A percentile compares a stretch with the other conserved stretches of the same genome.
These are phyloP conservation scores for Propithecus deckenii DNA, from an alignment of 2,797 vertebrate species.

Conservation along the genomic window DNA sequence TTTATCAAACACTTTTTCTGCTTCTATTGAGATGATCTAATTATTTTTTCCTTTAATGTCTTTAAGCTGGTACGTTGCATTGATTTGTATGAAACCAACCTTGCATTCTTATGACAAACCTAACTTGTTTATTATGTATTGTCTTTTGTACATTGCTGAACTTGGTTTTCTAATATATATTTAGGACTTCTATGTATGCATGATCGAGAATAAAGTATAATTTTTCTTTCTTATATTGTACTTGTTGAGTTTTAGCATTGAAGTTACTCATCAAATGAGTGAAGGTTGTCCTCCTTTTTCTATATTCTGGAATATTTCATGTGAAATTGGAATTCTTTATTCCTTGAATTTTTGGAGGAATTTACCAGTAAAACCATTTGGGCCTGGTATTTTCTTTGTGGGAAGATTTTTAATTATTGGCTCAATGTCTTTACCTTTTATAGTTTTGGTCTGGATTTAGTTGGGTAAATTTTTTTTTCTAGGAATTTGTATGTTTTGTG, in stretches of 20 bases:
- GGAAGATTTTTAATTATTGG: not conserved
- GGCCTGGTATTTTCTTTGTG: not conserved
- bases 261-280: not conserved
- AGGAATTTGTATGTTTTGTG: conserved; percentile 31
- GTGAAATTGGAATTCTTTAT: conserved; percentile 2
- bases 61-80: not conserved
- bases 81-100: not conserved
- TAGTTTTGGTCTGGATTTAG: conserved; percentile 18
- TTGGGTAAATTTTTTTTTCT: conserved; percentile 24
- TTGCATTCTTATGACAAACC: conserved; percentile 14
- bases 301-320: not conserved
- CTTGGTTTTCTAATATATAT: not conserved
- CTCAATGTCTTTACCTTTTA: not conserved
- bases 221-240: not conserved
- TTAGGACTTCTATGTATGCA: not conserved
- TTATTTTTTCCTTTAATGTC: conserved; percentile 45
- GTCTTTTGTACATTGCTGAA: not conserved
- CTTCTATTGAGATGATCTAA: not conserved
- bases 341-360: not conserved
- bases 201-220: not conserved
- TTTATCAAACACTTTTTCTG: not conserved
- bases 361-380: not conserved
- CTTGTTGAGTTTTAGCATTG: not conserved
- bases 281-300: not conserved
- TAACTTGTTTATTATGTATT: not conserved